A percentile compares a stretch with the other conserved stretches of the same genome.
These are phyloP conservation scores for Coranthus polyacanthus DNA, from an alignment of 2,797 vertebrate genomes.

Conservation along the genomic window DNA sequence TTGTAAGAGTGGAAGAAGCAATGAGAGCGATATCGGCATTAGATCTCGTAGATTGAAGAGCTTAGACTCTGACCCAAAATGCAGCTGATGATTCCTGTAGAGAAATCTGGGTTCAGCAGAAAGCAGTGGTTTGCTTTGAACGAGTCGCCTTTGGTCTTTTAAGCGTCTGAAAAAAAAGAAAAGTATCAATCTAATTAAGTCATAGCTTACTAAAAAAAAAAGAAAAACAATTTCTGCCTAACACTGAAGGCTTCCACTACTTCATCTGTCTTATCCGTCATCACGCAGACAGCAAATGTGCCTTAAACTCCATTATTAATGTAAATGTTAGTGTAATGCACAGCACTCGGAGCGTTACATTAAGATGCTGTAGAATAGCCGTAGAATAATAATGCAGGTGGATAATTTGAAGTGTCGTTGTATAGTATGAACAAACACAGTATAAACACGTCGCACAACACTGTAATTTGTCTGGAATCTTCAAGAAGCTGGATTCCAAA, in stretches of 20 bases:
- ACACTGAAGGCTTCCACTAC: conserved; percentile 4
- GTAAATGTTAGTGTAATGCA: too few species aligned
- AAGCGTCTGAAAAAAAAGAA: conserved; percentile 9
- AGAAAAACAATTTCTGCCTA: background rate
- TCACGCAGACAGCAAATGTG: background rate
- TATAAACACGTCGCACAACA: too few species aligned
- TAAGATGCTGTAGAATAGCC: too few species aligned
- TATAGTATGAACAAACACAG: too few species aligned
- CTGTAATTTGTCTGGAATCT: background rate
- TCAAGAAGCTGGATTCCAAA: conserved; percentile 19
- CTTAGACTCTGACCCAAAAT: conserved; percentile 19
- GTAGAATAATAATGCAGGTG: too few species aligned
- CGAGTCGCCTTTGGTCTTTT: background rate
- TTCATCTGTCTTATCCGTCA: background rate
- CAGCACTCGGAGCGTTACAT: too few species aligned
- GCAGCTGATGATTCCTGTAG: conserved; percentile 4
- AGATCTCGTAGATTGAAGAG: conserved; percentile 26
- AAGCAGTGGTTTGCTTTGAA: conserved; percentile 23
- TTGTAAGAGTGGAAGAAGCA: conserved; percentile 40
- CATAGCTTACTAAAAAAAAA: conserved; percentile 6
- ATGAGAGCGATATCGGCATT: conserved; percentile 27
- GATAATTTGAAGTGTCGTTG: too few species aligned
- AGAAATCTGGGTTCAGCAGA: conserved; percentile 13
- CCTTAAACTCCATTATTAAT: too few species aligned
- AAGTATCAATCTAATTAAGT: background rate